Evolutionary conservation across 2,888 invertebrate species (phyloP).

Genomic region (Lasioglossum pauxillum): DNA sequence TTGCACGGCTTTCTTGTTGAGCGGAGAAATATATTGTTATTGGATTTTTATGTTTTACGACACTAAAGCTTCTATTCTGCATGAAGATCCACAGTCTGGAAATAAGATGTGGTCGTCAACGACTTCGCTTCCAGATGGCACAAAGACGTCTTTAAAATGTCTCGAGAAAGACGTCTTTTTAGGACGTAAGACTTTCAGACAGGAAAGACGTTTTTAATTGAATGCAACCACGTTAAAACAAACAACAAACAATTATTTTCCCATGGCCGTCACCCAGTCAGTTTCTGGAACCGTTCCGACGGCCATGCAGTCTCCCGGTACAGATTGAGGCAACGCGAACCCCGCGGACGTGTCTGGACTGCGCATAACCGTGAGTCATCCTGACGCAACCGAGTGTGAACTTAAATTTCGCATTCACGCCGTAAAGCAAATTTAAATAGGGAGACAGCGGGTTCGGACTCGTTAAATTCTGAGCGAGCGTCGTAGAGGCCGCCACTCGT

Average conservation of each 20-base stretch:
- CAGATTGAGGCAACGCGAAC: background rate
- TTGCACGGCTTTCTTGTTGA: background rate
- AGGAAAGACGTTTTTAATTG: too few species aligned
- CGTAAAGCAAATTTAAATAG: background rate
- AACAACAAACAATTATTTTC: background rate
- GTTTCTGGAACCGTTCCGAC: too few species aligned
- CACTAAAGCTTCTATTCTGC: too few species aligned
- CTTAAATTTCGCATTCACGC: slow-evolving; percentile 1
- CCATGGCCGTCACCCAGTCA: background rate
- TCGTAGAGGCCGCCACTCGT: background rate
- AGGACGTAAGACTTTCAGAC: too few species aligned
- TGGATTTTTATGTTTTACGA: background rate
- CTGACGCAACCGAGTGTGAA: background rate
- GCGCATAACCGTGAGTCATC: background rate
- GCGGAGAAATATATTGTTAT: background rate
- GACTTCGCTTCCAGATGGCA: too few species aligned
- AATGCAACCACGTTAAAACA: too few species aligned
- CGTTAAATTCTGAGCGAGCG: background rate
- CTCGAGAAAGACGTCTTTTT: too few species aligned
- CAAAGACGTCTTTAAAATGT: too few species aligned
- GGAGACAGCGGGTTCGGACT: background rate
- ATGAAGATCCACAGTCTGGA: too few species aligned
- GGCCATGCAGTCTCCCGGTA: background rate
- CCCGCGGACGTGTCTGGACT: background rate
- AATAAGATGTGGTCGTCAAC: too few species aligned